Base-by-base conservation (phyloP, 2,888 invertebrate species). In the Cancer borealis region DNA sequence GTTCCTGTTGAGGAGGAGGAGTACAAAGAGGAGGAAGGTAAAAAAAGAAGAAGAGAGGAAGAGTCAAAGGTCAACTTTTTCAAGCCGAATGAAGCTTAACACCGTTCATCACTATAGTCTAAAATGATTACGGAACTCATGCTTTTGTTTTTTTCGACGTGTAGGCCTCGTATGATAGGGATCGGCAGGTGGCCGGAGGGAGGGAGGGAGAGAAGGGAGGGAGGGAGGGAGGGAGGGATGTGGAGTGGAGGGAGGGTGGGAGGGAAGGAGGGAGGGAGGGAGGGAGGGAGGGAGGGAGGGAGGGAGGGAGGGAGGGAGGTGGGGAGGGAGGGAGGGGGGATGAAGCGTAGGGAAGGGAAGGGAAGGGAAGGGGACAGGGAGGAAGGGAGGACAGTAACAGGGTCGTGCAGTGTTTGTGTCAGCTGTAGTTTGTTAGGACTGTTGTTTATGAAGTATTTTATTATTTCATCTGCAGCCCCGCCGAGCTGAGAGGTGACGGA, bases 371-470 rank as follows among this genome's bases (percentile, higher is more conserved):
- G 88, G n/a, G 46, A 10, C 8, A 12, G 79, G 26, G 79, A 30
- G 79, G 26, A 30, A 30, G 79, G 30, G 79, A 30, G 79, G 79
- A 79, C 26, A 30, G 79, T 26, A 30, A 10, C 79, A 26, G 79
- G 79, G 79, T 26, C 30, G 30, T 30, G 79, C 79, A 79, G 79
- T 79, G 79, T 79, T 79, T 79, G 79, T 79, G 79, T 79, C 79
- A 79, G 79, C 79, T 79, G 79, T 79, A 79, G 79, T 79, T 79
- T 79, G 79, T 79, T 79, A 79, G 79, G 66, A 66, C 79, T 79
- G 79, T 79, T 79, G 79, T 79, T 79, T 79, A 79, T 79, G 79
- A 79, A 79, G 79, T 79, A 79, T 79, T 79, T 79, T 79, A 79
- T 79, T 79, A 79, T 79, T 79, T 79, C 26, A 79, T 79, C 79